These are phyloP conservation scores for Paedocypris micromegethes DNA, from an alignment of 2,797 vertebrate species.

Conservation along the genomic window DNA sequence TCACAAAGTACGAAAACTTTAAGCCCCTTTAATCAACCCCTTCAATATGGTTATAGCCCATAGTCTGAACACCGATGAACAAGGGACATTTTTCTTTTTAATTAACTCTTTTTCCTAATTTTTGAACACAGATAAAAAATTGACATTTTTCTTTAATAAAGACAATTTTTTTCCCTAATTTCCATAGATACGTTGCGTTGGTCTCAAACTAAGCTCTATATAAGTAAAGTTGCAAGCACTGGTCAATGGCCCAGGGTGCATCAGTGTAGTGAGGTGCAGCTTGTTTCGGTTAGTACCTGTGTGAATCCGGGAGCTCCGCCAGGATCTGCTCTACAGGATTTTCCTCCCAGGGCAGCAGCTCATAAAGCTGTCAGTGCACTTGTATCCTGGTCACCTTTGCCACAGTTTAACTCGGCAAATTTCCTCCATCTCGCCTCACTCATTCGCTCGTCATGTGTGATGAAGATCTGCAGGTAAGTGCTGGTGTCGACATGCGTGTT, in stretches of 20 bases:
- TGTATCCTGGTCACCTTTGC: conserved; percentile 56
- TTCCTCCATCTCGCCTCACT: conserved; percentile 43
- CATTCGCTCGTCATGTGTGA: conserved; percentile 31
- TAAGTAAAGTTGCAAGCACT: too few species aligned
- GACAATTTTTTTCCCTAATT: too few species aligned
- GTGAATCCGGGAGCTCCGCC: conserved; percentile 51
- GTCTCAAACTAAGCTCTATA: too few species aligned
- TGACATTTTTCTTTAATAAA: too few species aligned
- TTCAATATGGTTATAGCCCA: too few species aligned
- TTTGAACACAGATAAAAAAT: too few species aligned
- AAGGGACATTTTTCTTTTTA: too few species aligned
- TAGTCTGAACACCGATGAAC: too few species aligned
- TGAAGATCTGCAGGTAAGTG: not conserved
- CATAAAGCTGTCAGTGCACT: conserved; percentile 60
- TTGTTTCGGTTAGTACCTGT: conserved; percentile 52
- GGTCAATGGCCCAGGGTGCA: not conserved
- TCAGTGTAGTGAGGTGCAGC: conserved; percentile 40
- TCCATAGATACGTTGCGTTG: too few species aligned
- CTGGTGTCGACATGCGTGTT: conserved; percentile 3
- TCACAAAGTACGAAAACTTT: too few species aligned
- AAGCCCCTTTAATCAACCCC: too few species aligned
- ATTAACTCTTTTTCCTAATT: too few species aligned
- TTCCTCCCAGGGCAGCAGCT: conserved; percentile 43
- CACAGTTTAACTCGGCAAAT: conserved; percentile 53
- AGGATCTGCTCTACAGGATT: conserved; percentile 34